Evolutionary conservation across 2,113 vertebrate genomes (phyloP), one percentile per base, ranked within the genome.

Genomic region (Polypterus bichir): DNA sequence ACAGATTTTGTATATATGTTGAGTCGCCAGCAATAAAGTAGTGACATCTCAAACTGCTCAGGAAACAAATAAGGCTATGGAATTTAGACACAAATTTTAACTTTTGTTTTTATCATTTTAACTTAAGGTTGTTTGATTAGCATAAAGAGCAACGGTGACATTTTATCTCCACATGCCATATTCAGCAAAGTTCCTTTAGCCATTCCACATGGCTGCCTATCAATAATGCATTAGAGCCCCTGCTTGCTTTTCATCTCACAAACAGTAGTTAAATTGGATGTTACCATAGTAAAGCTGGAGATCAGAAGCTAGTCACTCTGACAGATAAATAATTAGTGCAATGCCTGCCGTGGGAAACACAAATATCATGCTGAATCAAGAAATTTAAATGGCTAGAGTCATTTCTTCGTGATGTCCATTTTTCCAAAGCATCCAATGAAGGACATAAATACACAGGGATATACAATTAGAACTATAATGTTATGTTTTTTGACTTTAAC

Each of bases 181-280:
- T 65, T 52, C 51, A 52, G 51, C 7, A 45, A 61, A 67, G 46
- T 47, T 54, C 47, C 64, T 61, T 66, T 57, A 65, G 9, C 27
- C 67, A 62, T 52, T 56, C 68, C 65, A 58, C 63, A 52, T 7
- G 51, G 10, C 64, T 61, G 52, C 53, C 59, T 62, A 74, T 73
- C 70, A 73, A 70, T 69, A 74, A 75, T 64, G 49, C 46, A 77
- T 71, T 64, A 66, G 45, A 59, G 46, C 55, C 72, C 49, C 59
- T 59, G 63, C 56, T 68, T 70, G 59, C 67, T 57, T 75, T 78
- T 71, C 69, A 74, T 60, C 70, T 71, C 69, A 63, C 45, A 69
- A 60, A 69, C 62, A 68, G 61, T 68, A 45, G 65, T 63, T 62
- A 75, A 62, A 66, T 69, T 58, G 68, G 68, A 74, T 51, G 7